Percentiles rank a stretch among this genome's conserved stretches.
Conservation (phyloP, 2,797 vertebrate species). For the Coilia nasus region DNA sequence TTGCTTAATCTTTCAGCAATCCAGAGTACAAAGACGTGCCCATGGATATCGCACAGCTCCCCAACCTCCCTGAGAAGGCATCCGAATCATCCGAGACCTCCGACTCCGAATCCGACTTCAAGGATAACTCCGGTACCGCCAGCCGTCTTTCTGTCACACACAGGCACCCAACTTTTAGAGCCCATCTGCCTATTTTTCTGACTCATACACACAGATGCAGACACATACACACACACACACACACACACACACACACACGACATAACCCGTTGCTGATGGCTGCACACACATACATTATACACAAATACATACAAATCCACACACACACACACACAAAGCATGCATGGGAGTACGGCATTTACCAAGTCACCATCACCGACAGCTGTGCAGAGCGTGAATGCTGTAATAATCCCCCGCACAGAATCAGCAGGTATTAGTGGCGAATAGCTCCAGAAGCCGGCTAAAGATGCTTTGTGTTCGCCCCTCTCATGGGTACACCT, state of each 20-base stretch:
- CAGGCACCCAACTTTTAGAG: background rate
- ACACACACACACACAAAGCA: too few species aligned
- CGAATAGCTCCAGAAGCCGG: background rate
- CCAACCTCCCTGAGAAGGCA: slow-evolving; percentile 93
- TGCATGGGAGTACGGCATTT: background rate
- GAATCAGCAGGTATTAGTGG: slow-evolving; percentile 8
- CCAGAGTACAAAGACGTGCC: slow-evolving; percentile 95
- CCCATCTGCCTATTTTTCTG: slow-evolving; percentile 17
- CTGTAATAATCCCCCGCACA: background rate
- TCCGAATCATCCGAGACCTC: slow-evolving; percentile 96
- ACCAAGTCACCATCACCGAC: background rate
- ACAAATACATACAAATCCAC: background rate
- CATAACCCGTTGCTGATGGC: slow-evolving; percentile 1
- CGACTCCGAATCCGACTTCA: slow-evolving; percentile 96
- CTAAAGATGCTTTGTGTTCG: background rate
- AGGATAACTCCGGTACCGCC: slow-evolving; percentile 93
- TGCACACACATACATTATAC: slow-evolving; percentile 16
- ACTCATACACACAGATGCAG: background rate
- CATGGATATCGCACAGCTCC: slow-evolving; percentile 95
- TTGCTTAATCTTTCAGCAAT: slow-evolving; percentile 75
- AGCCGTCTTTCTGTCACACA: background rate
- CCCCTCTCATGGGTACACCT: background rate
- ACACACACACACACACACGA: too few species aligned
- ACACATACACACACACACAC: too few species aligned
- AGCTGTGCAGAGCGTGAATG: background rate